Base-by-base conservation (phyloP, 2,888 invertebrate genomes). In the Chrysotoxum bicinctum region DNA sequence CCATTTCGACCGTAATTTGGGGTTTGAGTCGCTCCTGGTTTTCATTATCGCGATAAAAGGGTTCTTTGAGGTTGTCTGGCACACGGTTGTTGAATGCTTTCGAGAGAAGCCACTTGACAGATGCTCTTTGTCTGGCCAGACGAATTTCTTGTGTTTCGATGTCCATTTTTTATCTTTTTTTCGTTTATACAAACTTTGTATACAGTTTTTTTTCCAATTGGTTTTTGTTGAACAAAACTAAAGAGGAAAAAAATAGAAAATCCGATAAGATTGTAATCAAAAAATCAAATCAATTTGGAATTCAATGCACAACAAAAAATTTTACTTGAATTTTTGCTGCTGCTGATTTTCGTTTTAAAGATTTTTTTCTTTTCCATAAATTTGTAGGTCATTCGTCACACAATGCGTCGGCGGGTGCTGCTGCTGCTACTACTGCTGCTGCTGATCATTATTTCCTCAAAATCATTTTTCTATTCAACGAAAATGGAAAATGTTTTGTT, bases 61-160 rank as follows among this genome's bases (percentile, higher is more conserved):
- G 98, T 92, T 98, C 98, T 91, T 95, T 95, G 88, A 98, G 94
- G 92, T 98, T 98, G 91, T 97, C 96, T 89, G 98, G 98, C 92
- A 96, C 97, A 93, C 95, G 95, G 93, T 98, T 97, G 94, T 98
- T 97, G 94, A 97, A 98, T 87, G 98, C 98, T 94, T 98, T 98
- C 89, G 97, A 96, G 88, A 98, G 94, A 90, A 99, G 95, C 98
- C 98, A 99, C 94, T 98, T 97, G 90, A 98, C 95, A 90, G 98
- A 98, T 91, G 98, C 97, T 93, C 97, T 95, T 93, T 98, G 97
- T 93, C 98, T 98, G 90, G 98, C 98, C 98, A 98, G 95, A 23
- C 91, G 90, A 88, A 89, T 91, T 89, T 91, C 91, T 89, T 90
- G 91, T 85, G 91, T 90, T 89, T 91, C 91, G 87, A 88, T 88